Conservation (phyloP, 2,113 vertebrate species). For the Arvicanthis niloticus region DNA sequence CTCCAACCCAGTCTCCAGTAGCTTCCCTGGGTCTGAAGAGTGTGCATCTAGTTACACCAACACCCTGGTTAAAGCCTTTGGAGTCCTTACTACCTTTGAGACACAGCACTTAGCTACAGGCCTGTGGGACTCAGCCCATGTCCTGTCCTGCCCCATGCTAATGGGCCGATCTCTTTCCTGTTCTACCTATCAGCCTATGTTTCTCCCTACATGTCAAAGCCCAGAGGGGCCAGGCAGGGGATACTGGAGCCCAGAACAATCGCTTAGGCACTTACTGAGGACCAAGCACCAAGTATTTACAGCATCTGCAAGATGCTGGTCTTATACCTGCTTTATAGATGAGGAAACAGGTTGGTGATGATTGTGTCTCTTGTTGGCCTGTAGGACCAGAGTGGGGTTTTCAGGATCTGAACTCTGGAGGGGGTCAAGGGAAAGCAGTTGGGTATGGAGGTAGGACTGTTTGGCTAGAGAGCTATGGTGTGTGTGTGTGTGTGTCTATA, state of each 20-base stretch:
- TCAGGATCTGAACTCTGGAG: background rate
- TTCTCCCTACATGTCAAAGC: background rate
- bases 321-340: background rate
- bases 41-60: background rate
- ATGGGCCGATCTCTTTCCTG: background rate
- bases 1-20: background rate
- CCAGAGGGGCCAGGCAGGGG: background rate
- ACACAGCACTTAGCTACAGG: background rate
- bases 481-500: background rate
- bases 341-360: background rate
- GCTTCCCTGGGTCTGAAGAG: background rate
- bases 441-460: background rate
- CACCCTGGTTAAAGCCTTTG: background rate
- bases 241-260: background rate
- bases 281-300: background rate
- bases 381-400: background rate
- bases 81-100: background rate
- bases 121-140: background rate
- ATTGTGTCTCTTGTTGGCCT: background rate
- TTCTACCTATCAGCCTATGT: background rate
- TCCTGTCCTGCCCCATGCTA: background rate
- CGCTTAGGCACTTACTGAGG: background rate
- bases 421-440: background rate
- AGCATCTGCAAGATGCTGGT: no score
- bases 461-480: background rate